phyloP scores from a whole-genome alignment of 2,113 vertebrate genomes.

The Prunella fulvescens region DNA sequence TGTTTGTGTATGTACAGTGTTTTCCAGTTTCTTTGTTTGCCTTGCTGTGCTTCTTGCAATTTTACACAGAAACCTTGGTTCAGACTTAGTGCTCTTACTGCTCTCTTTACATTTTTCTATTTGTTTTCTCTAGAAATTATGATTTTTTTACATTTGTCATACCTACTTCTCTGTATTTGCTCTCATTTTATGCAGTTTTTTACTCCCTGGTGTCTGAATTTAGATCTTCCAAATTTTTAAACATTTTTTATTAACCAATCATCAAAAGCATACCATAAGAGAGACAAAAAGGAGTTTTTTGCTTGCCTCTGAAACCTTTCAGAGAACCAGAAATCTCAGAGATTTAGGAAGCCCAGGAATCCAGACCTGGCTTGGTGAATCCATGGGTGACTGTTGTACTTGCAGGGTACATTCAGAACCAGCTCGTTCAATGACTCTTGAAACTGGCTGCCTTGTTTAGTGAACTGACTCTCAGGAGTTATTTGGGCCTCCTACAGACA shows the following conservation, averaged over 20 bases:
- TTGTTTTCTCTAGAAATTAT: neutral
- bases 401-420: neutral
- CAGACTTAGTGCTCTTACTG: neutral
- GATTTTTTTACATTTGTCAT: neutral
- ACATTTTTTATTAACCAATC: neutral
- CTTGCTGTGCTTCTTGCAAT: neutral
- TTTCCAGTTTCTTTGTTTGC: conserved; percentile 13
- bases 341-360: neutral
- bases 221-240: neutral
- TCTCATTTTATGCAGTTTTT: neutral
- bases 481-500: neutral
- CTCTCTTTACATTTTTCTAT: neutral
- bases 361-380: neutral
- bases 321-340: neutral
- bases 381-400: neutral
- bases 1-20: neutral
- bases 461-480: neutral
- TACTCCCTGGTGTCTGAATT: neutral
- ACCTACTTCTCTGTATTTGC: neutral
- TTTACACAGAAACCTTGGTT: neutral
- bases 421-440: neutral
- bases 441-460: neutral
- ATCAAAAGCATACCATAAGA: neutral
- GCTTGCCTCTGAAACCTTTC: neutral
- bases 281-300: neutral